Evolutionary conservation across 2,888 invertebrate genomes (phyloP).

Genomic region (Ochropleura plecta): DNA sequence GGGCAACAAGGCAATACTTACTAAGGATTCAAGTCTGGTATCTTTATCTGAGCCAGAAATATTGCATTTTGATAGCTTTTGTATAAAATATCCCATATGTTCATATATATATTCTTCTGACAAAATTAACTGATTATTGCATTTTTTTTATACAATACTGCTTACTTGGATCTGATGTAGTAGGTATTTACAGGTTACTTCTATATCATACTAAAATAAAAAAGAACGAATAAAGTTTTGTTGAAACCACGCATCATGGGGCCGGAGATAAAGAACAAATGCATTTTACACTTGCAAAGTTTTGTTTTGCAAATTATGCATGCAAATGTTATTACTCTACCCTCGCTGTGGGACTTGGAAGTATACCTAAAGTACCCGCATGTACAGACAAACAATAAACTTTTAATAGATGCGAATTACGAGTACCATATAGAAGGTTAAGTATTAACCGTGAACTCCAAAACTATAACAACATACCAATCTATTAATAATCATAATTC

Average conservation of each 20-base stretch:
- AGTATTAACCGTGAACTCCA: constrained; percentile 37
- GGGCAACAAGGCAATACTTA: too few relatives aligned
- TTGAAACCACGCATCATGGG: too few relatives aligned
- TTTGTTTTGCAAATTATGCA: constrained; percentile 15
- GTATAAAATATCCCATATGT: too few relatives aligned
- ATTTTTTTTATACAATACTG: background rate
- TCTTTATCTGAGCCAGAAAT: too few relatives aligned
- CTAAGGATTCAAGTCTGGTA: too few relatives aligned
- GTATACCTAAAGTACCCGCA: constrained; percentile 29
- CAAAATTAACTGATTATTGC: too few relatives aligned
- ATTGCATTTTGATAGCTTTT: too few relatives aligned
- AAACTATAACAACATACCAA: constrained; percentile 16
- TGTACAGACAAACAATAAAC: constrained; percentile 40
- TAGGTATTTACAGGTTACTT: background rate
- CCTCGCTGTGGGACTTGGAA: background rate
- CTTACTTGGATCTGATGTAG: background rate
- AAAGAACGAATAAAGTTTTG: background rate
- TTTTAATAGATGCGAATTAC: constrained; percentile 24
- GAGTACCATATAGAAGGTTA: constrained; percentile 29
- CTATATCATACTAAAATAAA: background rate
- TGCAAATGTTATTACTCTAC: constrained; percentile 12
- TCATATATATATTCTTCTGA: too few relatives aligned
- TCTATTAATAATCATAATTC: constrained; percentile 3
- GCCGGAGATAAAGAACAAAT: background rate
- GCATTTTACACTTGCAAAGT: background rate